Percentiles rank a stretch among this genome's conserved stretches.
Evolutionary conservation across 2,888 invertebrate species (phyloP).

Genomic region (Orchestes rusci): DNA sequence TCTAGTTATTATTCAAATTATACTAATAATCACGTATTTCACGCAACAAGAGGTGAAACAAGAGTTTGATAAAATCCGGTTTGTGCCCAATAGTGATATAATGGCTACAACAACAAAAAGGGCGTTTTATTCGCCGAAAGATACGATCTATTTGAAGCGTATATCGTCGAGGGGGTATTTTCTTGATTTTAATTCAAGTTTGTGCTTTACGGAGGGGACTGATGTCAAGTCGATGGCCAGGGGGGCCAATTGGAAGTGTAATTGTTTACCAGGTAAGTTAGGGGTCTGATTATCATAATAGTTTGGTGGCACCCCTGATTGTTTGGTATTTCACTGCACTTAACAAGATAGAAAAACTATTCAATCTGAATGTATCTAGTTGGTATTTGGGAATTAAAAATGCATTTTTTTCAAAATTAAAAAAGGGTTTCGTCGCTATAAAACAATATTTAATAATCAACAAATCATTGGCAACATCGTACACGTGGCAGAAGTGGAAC

Average conservation of each 20-base stretch:
- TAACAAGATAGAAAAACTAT: no score
- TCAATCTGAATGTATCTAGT: no score
- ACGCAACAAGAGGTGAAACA: slow-evolving; percentile 14
- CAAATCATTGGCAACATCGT: no score
- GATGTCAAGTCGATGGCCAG: slow-evolving; percentile 41
- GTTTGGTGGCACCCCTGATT: no score
- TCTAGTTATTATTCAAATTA: slow-evolving; percentile 13
- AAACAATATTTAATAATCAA: no score
- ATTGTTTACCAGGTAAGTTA: slow-evolving; percentile 44
- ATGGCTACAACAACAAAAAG: neutral
- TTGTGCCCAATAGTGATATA: slow-evolving; percentile 7
- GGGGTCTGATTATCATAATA: no score
- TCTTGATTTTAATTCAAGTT: slow-evolving; percentile 42
- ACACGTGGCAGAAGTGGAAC: no score
- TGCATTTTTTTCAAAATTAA: no score
- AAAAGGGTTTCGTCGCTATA: no score
- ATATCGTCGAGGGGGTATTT: slow-evolving; percentile 27
- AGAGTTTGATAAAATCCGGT: slow-evolving; percentile 16
- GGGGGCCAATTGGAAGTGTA: slow-evolving; percentile 45
- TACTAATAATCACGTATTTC: slow-evolving; percentile 16
- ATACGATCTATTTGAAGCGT: slow-evolving; percentile 10
- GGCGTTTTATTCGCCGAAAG: slow-evolving; percentile 8
- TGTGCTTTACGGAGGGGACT: slow-evolving; percentile 43
- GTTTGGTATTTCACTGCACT: no score
- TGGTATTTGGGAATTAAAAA: no score